These are phyloP conservation scores for Drosophila atroscutellata DNA, from an alignment of 2,888 invertebrate species.

Conservation along the genomic window DNA sequence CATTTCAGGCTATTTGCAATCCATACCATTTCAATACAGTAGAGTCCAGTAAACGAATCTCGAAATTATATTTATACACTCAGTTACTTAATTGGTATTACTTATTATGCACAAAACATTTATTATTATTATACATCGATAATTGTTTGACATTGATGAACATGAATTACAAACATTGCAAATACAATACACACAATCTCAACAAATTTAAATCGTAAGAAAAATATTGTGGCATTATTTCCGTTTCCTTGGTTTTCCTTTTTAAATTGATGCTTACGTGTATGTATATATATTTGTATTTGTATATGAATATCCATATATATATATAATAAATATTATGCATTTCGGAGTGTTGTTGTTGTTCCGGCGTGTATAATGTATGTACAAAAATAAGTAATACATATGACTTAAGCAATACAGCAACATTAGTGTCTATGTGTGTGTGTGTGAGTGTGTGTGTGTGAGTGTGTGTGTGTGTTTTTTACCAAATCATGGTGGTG, in stretches of 20 bases:
- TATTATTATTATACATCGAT: neutral
- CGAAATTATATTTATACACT: neutral
- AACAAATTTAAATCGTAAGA: neutral
- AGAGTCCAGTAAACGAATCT: neutral
- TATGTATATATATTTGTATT: neutral
- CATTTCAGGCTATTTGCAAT: neutral
- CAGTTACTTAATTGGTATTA: neutral
- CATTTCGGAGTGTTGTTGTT: neutral
- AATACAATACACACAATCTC: neutral
- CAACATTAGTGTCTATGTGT: neutral
- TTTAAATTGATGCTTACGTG: neutral
- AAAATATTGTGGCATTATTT: neutral
- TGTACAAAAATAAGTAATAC: constrained; percentile 2
- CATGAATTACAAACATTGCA: neutral
- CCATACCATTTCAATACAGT: neutral
- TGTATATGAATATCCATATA: neutral
- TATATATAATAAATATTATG: neutral
- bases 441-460: neutral
- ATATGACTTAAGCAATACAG: neutral
- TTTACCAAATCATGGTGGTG: neutral
- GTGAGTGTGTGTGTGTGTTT: neutral
- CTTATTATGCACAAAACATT: neutral
- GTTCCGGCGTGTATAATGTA: neutral
- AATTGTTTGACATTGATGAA: neutral
- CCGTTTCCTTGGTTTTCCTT: neutral